phyloP scores from a whole-genome alignment of 2,888 invertebrate species.

The Eulithis testata region DNA sequence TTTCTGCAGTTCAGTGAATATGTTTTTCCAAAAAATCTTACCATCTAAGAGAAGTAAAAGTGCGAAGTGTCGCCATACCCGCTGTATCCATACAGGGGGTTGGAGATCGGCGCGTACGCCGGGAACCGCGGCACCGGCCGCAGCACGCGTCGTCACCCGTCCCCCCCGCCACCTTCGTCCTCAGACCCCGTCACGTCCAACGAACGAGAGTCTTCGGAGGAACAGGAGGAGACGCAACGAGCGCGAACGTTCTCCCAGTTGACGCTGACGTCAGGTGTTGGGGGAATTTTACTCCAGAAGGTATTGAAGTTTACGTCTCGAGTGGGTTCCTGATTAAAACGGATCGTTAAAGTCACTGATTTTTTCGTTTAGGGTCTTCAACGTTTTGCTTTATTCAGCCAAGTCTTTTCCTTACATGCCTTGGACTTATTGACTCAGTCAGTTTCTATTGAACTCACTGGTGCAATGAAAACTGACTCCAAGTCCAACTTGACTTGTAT shows the following conservation, averaged over 20 bases:
- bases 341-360: neutral
- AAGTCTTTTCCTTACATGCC: too few relatives aligned
- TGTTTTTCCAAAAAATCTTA: neutral
- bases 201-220: constrained; percentile 79
- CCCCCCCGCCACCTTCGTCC: constrained; percentile 71
- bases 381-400: too few relatives aligned
- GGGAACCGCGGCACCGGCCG: constrained; percentile 83
- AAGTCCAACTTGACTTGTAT: too few relatives aligned
- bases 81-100: constrained; percentile 60
- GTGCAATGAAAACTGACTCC: too few relatives aligned
- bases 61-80: constrained; percentile 62
- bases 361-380: too few relatives aligned
- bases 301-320: constrained; percentile 75
- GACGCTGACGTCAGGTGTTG: constrained; percentile 62
- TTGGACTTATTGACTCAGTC: too few relatives aligned
- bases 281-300: constrained; percentile 78
- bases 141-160: constrained; percentile 78
- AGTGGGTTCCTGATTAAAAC: constrained; percentile 60
- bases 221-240: constrained; percentile 71
- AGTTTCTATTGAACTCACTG: too few relatives aligned
- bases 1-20: too few relatives aligned
- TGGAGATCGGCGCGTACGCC: constrained; percentile 57
- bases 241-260: constrained; percentile 68
- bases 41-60: constrained; percentile 68
- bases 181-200: constrained; percentile 82